Evolutionary conservation across 2,797 vertebrate genomes (phyloP).

Genomic region (Chromis chromis): DNA sequence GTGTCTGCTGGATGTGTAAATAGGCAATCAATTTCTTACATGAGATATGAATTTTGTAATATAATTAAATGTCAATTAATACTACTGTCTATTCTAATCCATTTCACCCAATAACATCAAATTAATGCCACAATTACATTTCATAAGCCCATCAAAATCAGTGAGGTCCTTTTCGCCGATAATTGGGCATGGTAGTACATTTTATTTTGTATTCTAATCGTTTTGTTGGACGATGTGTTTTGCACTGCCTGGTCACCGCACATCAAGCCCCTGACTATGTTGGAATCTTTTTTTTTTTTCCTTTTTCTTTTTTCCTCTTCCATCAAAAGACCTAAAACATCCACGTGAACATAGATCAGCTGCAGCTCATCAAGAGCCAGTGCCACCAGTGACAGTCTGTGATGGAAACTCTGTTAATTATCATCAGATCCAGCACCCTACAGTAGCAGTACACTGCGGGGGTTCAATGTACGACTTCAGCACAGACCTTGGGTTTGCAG

Average conservation of each 20-base stretch:
- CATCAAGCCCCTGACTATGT: conserved; percentile 16
- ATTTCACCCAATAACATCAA: neutral
- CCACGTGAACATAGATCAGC: conserved; percentile 46
- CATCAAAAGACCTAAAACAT: conserved; percentile 57
- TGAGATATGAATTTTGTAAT: no score
- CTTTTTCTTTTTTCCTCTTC: conserved; percentile 17
- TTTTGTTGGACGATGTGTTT: conserved; percentile 32
- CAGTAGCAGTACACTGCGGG: conserved; percentile 35
- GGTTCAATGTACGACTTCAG: conserved; percentile 46
- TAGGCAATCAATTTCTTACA: no score
- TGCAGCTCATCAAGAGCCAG: conserved; percentile 49
- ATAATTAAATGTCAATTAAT: no score
- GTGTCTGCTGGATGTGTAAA: neutral
- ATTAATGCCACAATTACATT: neutral
- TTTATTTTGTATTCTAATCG: conserved; percentile 5
- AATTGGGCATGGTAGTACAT: neutral
- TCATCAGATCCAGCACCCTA: conserved; percentile 41
- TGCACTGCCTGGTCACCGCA: neutral
- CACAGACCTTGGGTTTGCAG: conserved; percentile 49
- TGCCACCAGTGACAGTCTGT: conserved; percentile 34
- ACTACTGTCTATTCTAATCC: neutral
- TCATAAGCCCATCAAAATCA: neutral
- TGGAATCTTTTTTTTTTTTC: conserved; percentile 14
- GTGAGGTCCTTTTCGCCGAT: neutral
- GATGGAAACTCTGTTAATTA: conserved; percentile 66